Base-by-base conservation (phyloP, 2,113 vertebrate species). In the Rhinichthys klamathensis region DNA sequence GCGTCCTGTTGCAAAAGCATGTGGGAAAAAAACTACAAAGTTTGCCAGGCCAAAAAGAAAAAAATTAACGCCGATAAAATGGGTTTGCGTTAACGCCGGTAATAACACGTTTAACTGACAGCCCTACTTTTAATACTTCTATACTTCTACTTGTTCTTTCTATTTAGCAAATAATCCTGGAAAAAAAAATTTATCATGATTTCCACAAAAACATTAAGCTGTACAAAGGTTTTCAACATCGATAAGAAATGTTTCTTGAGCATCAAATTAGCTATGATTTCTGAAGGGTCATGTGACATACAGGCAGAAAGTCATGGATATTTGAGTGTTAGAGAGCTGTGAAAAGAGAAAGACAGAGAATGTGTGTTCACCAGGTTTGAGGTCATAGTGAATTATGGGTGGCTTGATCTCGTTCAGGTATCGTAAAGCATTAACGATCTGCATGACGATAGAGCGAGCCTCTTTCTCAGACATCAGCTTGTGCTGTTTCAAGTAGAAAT, bases 401-500 rank as follows among this genome's bases (percentile, higher is more conserved):
- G 98, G 98, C 92, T 99, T 99, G 94, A 99, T 99, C 92, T 99
- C 97, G 94, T 99, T 99, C 93, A 99, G 96, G 94, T 99, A 99
- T 91, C 97, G 95, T 94, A 99, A 95, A 93, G 98, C 98, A 90
- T 99, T 99, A 91, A 99, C 98, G 88, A 99, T 99, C 94, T 99
- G 98, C 98, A 99, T 99, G 92, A 99, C 96, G 92, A 99, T 99
- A 86, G 98, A 99, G 87, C 98, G 96, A 72, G 97, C 98, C 95
- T 99, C 98, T 92, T 99, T 99, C 93, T 99, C 98, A 84, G 97
- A 96, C 98, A 99, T 99, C 92, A 99, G 92, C 93, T 99, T 99
- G 94, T 99, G 97, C 92, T 99, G 98, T 91, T 99, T 99, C 95
- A 99, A 96, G 96, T 99, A 99, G 93, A 99, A 99, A 96, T 99